Evolutionary conservation across 2,113 vertebrate species (phyloP), one percentile per base, ranked within the genome.

Genomic region (Leptobrachium ailaonicum): DNA sequence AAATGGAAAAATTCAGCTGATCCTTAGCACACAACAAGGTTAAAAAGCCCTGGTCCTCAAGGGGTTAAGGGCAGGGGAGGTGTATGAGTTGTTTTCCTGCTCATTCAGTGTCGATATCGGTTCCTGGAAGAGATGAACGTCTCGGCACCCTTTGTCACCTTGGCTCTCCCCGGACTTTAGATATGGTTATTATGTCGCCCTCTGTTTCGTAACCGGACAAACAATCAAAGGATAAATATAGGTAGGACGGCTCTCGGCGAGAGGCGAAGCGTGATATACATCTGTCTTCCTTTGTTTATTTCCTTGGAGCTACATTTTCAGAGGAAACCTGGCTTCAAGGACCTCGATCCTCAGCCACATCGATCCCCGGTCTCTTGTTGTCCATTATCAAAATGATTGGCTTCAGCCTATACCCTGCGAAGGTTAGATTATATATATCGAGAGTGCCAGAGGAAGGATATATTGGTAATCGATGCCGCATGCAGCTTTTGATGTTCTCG

Each of bases 381-480:
- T 67, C 64, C 64, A 76, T 76, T 69, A 77, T 71, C 54, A 63
- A 47, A 71, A 63, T 71, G 67, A 78, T 78, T 71, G 58, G 76
- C 66, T 53, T 47, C 42, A 71, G 76, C 76, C 40, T 78, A 43
- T 60, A n/a, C 43, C 69, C 12, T 41, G 53, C 66, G 32, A 13
- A 9, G 2, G 6, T 44, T 80, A 41, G 11, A 62, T 68, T 47
- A 9, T 56, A 74, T 68, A 68, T 68, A 60, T 71, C 71, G 60
- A 53, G 69, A 50, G 41, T 41, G 58, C 60, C 44, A 10, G 54
- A 71, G 78, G 53, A 68, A 60, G 71, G 53, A 68, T 47, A 56
- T 80, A 74, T 74, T 60, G 78, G 71, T n/a, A 80, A 80, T 80
- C 78, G 12, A 80, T 80, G 54, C 41, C 10, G 63, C 40, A 3